phyloP scores from a whole-genome alignment of 1,140 invertebrate genomes.

The Heliconius melpomene region DNA sequence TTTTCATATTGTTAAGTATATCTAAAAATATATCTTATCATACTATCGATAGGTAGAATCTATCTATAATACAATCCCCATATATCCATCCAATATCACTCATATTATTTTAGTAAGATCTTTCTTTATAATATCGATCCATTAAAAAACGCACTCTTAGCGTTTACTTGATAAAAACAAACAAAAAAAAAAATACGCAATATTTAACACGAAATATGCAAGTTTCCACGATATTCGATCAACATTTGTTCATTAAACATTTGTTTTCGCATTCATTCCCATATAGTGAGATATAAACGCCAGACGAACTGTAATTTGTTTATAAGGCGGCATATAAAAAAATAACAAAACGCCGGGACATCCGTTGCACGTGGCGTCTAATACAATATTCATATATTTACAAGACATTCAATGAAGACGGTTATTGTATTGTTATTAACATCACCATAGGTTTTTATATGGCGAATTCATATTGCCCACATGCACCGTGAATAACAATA shows the following conservation, averaged over 20 bases:
- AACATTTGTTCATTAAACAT: not conserved
- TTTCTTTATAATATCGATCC: too few species aligned
- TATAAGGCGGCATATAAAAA: constrained; percentile 28
- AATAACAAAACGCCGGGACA: constrained; percentile 39
- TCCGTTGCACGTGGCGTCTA: constrained; percentile 42
- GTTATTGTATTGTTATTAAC: constrained; percentile 18
- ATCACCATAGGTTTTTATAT: not conserved
- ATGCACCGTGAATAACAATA: too few species aligned
- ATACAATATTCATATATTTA: constrained; percentile 31
- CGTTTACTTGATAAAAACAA: too few species aligned
- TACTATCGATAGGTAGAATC: too few species aligned
- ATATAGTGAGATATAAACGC: not conserved
- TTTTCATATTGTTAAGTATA: too few species aligned
- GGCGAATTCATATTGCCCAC: not conserved
- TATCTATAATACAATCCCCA: too few species aligned
- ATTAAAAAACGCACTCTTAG: too few species aligned
- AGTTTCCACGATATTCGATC: not conserved
- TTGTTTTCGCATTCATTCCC: not conserved
- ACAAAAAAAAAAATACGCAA: not conserved
- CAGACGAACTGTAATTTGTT: constrained; percentile 10
- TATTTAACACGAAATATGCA: not conserved
- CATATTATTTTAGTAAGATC: too few species aligned
- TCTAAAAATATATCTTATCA: too few species aligned
- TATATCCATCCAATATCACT: too few species aligned
- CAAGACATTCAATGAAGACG: not conserved